Evolutionary conservation across 2,888 invertebrate genomes (phyloP).

Genomic region (Encarsia formosa): DNA sequence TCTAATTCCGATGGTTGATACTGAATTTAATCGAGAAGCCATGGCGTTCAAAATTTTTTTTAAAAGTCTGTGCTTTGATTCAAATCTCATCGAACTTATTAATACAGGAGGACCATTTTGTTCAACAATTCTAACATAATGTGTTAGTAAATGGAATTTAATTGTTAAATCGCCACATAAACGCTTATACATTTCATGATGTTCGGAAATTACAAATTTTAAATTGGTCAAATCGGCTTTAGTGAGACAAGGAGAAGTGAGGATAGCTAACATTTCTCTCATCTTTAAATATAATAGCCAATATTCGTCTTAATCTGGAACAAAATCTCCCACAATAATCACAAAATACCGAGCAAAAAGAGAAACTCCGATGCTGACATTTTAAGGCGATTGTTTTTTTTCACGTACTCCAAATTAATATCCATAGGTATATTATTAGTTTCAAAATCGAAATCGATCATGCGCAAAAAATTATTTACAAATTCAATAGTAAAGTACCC

Average conservation of each 20-base stretch:
- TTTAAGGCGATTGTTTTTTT: not conserved
- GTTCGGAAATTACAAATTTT: conserved; percentile 11
- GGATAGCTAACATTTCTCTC: conserved; percentile 14
- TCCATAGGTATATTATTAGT: not conserved
- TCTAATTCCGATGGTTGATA: conserved; percentile 12
- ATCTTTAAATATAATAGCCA: conserved; percentile 18
- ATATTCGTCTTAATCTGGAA: conserved; percentile 1
- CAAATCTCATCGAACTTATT: conserved; percentile 14
- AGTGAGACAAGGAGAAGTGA: conserved; percentile 15
- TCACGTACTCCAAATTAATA: not conserved
- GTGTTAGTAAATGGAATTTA: conserved; percentile 18
- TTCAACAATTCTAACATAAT: conserved; percentile 8
- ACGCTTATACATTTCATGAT: conserved; percentile 1
- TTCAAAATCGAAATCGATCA: conserved; percentile 3
- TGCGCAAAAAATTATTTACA: not conserved
- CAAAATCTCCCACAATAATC: conserved; percentile 9
- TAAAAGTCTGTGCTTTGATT: conserved; percentile 15
- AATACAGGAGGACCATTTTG: conserved; percentile 11
- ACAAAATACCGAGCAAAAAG: conserved; percentile 20
- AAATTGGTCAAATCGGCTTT: conserved; percentile 7
- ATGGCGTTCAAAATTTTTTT: not conserved
- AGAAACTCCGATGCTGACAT: conserved; percentile 3
- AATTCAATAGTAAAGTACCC: conserved; percentile 2
- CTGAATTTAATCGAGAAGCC: conserved; percentile 10
- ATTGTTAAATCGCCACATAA: conserved; percentile 12